Conservation (phyloP, 2,113 vertebrate species). For the Cynopterus brachyotis region DNA sequence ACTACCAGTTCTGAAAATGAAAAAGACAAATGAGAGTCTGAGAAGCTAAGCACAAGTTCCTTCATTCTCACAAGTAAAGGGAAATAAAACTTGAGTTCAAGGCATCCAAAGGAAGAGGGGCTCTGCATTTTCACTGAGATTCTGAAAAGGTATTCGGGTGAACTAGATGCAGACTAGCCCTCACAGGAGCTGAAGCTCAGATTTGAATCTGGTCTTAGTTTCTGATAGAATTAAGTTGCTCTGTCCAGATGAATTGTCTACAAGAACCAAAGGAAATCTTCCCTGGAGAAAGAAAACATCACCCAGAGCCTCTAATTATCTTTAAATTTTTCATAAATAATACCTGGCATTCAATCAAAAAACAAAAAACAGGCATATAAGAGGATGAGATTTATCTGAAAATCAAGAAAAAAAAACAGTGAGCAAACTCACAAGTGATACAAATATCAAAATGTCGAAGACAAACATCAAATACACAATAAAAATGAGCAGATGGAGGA, state of each 20-base stretch:
- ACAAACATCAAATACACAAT: not conserved
- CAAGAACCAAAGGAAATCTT: not conserved
- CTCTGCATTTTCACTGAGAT: not conserved
- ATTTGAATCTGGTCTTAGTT: not conserved
- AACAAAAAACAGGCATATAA: not conserved
- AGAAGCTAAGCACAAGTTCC: not conserved
- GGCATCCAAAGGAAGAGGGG: not conserved
- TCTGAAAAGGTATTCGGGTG: not conserved
- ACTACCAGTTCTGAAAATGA: not conserved
- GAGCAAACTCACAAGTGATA: slow-evolving; percentile 6
- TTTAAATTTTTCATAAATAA: not conserved
- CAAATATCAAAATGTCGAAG: not conserved
- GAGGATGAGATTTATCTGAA: not conserved
- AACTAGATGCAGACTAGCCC: not conserved
- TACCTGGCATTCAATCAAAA: not conserved
- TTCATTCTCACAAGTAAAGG: not conserved
- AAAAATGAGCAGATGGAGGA: slow-evolving; percentile 9
- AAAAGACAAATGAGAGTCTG: not conserved
- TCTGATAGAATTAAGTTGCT: not conserved
- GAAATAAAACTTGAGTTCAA: not conserved
- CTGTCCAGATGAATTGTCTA: not conserved
- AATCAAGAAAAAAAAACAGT: not conserved
- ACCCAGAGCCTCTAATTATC: not conserved
- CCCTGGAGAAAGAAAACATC: not conserved
- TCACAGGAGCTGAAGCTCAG: not conserved